Conservation (phyloP, 2,113 vertebrate genomes). For the Platichthys flesus region DNA sequence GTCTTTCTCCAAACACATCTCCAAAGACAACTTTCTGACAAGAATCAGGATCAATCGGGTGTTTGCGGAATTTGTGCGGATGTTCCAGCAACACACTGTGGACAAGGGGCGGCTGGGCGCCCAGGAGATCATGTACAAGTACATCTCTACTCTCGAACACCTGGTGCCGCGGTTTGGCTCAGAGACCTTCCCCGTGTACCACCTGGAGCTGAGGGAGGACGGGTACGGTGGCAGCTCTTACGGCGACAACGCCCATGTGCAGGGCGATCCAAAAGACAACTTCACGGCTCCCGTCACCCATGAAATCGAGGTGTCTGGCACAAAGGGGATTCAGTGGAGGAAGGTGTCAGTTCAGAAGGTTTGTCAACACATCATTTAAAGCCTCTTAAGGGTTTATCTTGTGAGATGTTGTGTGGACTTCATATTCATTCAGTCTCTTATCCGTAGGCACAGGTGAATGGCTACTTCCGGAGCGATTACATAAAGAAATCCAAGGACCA, state of each 20-base stretch:
- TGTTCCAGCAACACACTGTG: constrained; percentile 87
- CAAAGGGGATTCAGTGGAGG: constrained; percentile 87
- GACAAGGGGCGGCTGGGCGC: constrained; percentile 72
- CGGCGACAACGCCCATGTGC: constrained; percentile 27
- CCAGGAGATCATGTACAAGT: constrained; percentile 90
- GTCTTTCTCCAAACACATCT: constrained; percentile 87
- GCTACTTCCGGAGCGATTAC: constrained; percentile 60
- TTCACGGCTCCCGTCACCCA: constrained; percentile 61
- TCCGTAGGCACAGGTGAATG: constrained; percentile 66
- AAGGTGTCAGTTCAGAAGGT: constrained; percentile 63
- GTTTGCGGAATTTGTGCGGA: constrained; percentile 85
- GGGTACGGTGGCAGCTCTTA: constrained; percentile 69
- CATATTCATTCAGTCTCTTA: constrained; percentile 1
- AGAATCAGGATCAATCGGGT: constrained; percentile 84
- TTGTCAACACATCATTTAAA: neutral
- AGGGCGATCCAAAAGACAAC: constrained; percentile 17
- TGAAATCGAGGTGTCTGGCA: constrained; percentile 86
- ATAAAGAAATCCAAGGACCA: constrained; percentile 46
- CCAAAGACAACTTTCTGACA: constrained; percentile 84
- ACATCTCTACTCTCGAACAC: constrained; percentile 89
- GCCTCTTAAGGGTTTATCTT: neutral
- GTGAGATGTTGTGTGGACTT: neutral
- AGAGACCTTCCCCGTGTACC: constrained; percentile 77
- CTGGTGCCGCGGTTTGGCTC: constrained; percentile 84
- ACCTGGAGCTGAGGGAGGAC: constrained; percentile 73